Conservation (phyloP, 2,797 vertebrate species). For the Serranus cabrilla region DNA sequence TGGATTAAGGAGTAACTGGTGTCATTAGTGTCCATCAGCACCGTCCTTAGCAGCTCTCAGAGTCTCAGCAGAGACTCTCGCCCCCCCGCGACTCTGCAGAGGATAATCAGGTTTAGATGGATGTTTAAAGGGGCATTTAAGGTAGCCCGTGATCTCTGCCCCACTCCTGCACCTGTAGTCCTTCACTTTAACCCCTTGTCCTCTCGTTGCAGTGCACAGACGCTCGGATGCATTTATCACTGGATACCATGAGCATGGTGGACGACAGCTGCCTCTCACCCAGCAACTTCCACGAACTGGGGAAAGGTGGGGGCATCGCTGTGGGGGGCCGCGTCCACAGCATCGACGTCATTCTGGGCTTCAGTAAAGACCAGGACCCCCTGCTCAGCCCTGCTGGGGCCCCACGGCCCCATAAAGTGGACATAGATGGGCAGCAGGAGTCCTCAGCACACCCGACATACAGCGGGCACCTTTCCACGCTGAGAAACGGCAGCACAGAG, state of each 20-base stretch:
- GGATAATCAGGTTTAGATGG: conserved; percentile 54
- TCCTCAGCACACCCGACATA: conserved; percentile 68
- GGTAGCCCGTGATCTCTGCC: conserved; percentile 42
- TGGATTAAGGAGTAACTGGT: background rate
- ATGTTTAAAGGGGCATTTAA: background rate
- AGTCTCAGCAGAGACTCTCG: conserved; percentile 1
- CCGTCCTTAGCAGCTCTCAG: background rate
- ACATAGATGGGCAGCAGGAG: conserved; percentile 78
- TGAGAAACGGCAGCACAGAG: conserved; percentile 73
- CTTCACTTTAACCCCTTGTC: conserved; percentile 37
- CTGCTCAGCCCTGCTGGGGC: conserved; percentile 76
- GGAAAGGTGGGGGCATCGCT: conserved; percentile 79
- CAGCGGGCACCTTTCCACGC: conserved; percentile 72
- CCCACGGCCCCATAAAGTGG: conserved; percentile 70
- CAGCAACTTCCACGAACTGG: conserved; percentile 86
- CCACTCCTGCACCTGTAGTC: background rate
- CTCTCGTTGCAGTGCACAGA: conserved; percentile 52
- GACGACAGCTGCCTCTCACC: conserved; percentile 88
- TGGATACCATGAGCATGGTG: conserved; percentile 88
- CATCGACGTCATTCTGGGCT: conserved; percentile 89
- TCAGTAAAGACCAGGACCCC: conserved; percentile 87
- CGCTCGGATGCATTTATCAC: conserved; percentile 88
- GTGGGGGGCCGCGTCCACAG: conserved; percentile 86
- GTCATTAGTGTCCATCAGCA: conserved; percentile 4
- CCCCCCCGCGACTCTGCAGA: background rate